Evolutionary conservation across 2,797 vertebrate species (phyloP).

Genomic region (Setipinna tenuifilis): DNA sequence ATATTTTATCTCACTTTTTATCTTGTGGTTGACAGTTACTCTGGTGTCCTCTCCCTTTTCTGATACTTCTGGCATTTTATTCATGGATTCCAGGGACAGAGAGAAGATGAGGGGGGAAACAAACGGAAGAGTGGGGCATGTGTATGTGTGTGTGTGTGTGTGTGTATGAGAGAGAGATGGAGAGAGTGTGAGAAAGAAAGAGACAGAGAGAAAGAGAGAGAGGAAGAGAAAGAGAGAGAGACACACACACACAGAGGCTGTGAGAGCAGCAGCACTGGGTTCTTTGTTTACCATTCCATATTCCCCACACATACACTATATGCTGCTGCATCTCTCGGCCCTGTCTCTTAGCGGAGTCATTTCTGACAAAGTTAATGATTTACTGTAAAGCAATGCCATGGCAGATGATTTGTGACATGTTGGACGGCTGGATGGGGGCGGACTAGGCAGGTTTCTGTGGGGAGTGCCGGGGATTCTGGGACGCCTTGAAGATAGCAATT

Average conservation of each 20-base stretch:
- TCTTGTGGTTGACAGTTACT: constrained; percentile 77
- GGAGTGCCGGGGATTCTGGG: constrained; percentile 95
- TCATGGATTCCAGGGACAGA: constrained; percentile 66
- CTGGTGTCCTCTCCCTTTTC: constrained; percentile 66
- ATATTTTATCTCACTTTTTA: constrained; percentile 66
- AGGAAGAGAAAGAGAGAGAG: constrained; percentile 31
- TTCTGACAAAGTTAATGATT: constrained; percentile 99
- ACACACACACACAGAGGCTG: constrained; percentile 41
- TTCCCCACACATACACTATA: constrained; percentile 62
- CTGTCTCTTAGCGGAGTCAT: constrained; percentile 85
- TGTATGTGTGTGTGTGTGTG: constrained; percentile 7
- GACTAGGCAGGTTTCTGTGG: constrained; percentile 91
- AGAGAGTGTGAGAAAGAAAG: constrained; percentile 45
- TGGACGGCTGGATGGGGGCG: constrained; percentile 77
- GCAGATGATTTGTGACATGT: constrained; percentile 97
- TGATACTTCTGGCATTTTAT: constrained; percentile 66
- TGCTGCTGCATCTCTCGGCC: constrained; percentile 70
- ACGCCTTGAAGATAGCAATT: constrained; percentile 98
- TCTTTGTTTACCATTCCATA: constrained; percentile 77
- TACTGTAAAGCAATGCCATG: constrained; percentile 89
- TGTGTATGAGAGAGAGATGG: constrained; percentile 34
- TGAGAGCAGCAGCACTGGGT: constrained; percentile 39
- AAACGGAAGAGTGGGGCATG: constrained; percentile 14
- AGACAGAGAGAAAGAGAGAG: constrained; percentile 48
- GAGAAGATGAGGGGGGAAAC: constrained; percentile 32